phyloP scores from a whole-genome alignment of 1,140 invertebrate species.

The Leptoteleia sp. region DNA sequence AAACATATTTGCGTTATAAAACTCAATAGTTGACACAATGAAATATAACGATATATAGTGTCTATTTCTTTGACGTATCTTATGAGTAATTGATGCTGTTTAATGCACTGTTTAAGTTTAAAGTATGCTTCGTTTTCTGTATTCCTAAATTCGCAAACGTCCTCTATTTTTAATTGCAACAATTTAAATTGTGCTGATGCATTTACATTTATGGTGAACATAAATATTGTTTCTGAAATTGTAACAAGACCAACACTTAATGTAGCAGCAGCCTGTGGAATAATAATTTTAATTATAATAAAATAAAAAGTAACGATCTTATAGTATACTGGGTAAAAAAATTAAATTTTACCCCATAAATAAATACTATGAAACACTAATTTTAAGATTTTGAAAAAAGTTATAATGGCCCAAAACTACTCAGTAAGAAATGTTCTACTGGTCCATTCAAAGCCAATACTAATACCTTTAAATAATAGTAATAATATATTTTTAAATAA shows the following conservation, averaged over 20 bases:
- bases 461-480: no score
- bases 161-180: slow-evolving; percentile 48
- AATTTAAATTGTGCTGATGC: slow-evolving; percentile 52
- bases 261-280: slow-evolving; percentile 11
- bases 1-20: slow-evolving; percentile 33
- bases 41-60: slow-evolving; percentile 24
- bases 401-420: no score
- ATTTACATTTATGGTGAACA: slow-evolving; percentile 47
- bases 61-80: slow-evolving; percentile 26
- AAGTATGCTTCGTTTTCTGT: slow-evolving; percentile 8
- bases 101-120: slow-evolving; percentile 27
- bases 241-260: slow-evolving; percentile 10
- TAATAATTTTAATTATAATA: background rate
- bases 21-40: slow-evolving; percentile 23
- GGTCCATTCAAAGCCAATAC: no score
- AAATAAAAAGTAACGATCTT: no score
- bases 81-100: slow-evolving; percentile 14
- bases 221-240: slow-evolving; percentile 22
- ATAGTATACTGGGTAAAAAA: no score
- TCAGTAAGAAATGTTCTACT: no score
- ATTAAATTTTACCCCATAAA: no score
- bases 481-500: no score
- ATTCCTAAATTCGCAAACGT: slow-evolving; percentile 10
- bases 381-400: no score
- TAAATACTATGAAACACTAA: no score